Evolutionary conservation across 2,888 invertebrate species (phyloP).

Genomic region (Acrobasis consociella): DNA sequence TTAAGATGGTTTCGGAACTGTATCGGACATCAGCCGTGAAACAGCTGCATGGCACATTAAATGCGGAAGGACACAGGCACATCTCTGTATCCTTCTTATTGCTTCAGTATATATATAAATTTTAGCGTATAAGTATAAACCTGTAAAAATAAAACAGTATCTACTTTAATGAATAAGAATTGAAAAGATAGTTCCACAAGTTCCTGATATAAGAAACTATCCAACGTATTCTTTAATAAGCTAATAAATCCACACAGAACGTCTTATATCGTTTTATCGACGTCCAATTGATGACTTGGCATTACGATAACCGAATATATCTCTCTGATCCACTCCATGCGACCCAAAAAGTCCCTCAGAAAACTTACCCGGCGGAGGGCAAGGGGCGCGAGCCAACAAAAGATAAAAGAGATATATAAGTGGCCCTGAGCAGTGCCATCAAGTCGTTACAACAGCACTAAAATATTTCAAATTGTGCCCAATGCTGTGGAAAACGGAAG

Average conservation of each 20-base stretch:
- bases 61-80: too few species aligned
- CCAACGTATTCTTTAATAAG: not conserved
- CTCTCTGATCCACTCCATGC: constrained; percentile 44
- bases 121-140: too few species aligned
- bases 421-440: constrained; percentile 80
- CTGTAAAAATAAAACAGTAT: too few species aligned
- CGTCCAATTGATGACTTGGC: constrained; percentile 18
- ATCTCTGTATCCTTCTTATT: too few species aligned
- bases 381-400: constrained; percentile 72
- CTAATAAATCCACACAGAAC: not conserved
- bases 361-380: constrained; percentile 67
- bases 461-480: constrained; percentile 83
- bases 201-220: not conserved
- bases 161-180: too few species aligned
- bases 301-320: constrained; percentile 32
- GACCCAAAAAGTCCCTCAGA: constrained; percentile 60
- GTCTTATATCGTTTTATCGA: not conserved
- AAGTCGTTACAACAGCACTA: constrained; percentile 82
- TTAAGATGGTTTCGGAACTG: too few species aligned
- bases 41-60: too few species aligned
- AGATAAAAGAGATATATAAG: constrained; percentile 83
- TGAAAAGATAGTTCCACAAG: not conserved
- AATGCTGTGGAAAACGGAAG: constrained; percentile 83
- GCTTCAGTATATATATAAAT: too few species aligned
- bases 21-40: too few species aligned